phyloP scores from a whole-genome alignment of 2,888 invertebrate species.

The Zygaena filipendulae region DNA sequence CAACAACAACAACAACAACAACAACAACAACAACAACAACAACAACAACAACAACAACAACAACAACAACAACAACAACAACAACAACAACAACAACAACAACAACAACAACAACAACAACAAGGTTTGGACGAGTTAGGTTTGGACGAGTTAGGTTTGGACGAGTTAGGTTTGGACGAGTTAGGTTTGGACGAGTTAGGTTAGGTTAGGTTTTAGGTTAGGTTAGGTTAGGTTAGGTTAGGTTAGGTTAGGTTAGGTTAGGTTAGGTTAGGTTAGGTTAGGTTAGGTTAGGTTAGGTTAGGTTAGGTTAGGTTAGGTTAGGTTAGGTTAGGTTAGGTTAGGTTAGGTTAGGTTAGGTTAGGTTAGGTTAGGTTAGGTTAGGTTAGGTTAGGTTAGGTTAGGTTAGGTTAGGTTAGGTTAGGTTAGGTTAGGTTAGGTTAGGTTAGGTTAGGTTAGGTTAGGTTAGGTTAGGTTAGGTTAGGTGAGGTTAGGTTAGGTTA shows the following conservation, averaged over 20 bases:
- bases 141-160: constrained; percentile 15
- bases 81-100: too few species aligned
- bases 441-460: neutral
- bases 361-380: too few species aligned
- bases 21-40: too few species aligned
- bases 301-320: too few species aligned
- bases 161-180: constrained; percentile 14
- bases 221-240: constrained; percentile 14
- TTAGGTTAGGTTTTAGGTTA: too few species aligned
- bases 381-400: neutral
- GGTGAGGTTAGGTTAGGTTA: neutral
- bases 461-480: neutral
- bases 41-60: too few species aligned
- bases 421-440: constrained; percentile 1
- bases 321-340: constrained; percentile 1
- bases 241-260: too few species aligned
- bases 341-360: constrained; percentile 1
- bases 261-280: too few species aligned
- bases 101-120: too few species aligned
- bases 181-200: constrained; percentile 16
- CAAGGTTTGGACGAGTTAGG: constrained; percentile 12
- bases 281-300: too few species aligned
- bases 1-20: too few species aligned
- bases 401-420: constrained; percentile 1
- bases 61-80: too few species aligned